Percentiles rank a stretch among this genome's conserved stretches.
Evolutionary conservation across 2,888 invertebrate genomes (phyloP).

Genomic region (Apocheima hispidaria): DNA sequence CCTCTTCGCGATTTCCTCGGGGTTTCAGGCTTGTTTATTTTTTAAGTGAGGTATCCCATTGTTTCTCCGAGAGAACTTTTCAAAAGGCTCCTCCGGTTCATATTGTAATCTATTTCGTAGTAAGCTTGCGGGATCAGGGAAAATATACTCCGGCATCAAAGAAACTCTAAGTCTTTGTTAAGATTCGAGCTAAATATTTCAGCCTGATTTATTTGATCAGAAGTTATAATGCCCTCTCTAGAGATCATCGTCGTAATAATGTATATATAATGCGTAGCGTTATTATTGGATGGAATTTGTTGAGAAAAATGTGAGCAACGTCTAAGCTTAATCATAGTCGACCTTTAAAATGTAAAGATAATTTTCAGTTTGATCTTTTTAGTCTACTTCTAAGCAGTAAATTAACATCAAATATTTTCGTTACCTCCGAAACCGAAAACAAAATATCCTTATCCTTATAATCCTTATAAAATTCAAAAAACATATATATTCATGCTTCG

Average conservation of each 20-base stretch:
- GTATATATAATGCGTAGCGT: neutral
- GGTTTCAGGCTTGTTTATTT: constrained; percentile 26
- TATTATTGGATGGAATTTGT: neutral
- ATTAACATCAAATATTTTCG: neutral
- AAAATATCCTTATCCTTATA: too few species aligned
- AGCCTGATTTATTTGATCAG: constrained; percentile 22
- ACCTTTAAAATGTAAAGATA: neutral
- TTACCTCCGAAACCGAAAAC: too few species aligned
- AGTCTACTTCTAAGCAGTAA: neutral
- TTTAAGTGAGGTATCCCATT: constrained; percentile 22
- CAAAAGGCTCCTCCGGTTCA: constrained; percentile 15
- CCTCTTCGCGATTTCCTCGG: constrained; percentile 30
- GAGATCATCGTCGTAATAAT: constrained; percentile 7
- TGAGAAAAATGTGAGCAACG: constrained; percentile 2
- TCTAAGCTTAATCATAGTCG: neutral
- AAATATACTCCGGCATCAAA: constrained; percentile 13
- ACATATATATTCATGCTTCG: too few species aligned
- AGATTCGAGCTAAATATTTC: constrained; percentile 13
- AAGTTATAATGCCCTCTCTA: constrained; percentile 10
- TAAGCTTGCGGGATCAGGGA: constrained; percentile 16
- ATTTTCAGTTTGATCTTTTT: neutral
- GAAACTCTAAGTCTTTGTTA: constrained; percentile 12
- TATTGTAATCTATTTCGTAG: constrained; percentile 26
- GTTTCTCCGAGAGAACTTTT: constrained; percentile 21
- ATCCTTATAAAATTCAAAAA: too few species aligned